Conservation (phyloP, 2,113 vertebrate species). For the Sturnus vulgaris region DNA sequence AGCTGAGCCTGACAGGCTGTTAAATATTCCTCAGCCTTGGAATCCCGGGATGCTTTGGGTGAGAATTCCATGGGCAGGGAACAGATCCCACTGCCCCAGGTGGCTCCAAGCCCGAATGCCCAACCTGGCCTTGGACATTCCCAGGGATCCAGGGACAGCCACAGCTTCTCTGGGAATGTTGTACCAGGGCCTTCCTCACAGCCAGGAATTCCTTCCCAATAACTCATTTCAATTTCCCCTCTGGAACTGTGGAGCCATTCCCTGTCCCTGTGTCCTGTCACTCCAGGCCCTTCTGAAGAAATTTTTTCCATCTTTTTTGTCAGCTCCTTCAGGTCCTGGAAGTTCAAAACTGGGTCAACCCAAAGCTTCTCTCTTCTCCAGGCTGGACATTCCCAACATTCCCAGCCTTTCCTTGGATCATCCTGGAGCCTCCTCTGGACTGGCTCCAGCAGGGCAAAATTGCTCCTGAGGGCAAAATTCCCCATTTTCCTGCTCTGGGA, state of each 20-base stretch:
- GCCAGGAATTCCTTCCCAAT: background rate
- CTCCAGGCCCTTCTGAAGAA: background rate
- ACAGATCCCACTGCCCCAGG: background rate
- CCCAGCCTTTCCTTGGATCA: background rate
- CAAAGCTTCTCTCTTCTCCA: background rate
- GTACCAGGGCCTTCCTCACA: background rate
- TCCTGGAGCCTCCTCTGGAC: background rate
- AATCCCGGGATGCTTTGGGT: background rate
- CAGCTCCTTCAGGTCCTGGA: background rate
- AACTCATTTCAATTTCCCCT: rapidly evolving
- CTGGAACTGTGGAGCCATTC: background rate
- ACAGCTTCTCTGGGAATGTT: background rate
- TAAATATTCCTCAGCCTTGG: background rate
- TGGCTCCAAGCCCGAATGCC: rapidly evolving
- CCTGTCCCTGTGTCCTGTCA: background rate
- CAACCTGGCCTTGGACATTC: background rate
- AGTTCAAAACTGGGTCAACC: background rate
- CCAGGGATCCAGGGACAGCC: background rate
- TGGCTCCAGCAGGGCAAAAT: background rate
- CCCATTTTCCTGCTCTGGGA: background rate
- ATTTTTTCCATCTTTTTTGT: background rate
- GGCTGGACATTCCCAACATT: background rate
- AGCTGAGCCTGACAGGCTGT: background rate
- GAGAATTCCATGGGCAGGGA: background rate
- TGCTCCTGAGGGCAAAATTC: background rate